Percentiles rank a stretch among this genome's conserved stretches.
Evolutionary conservation across 2,888 invertebrate species (phyloP).

Genomic region (Sturmia bella): DNA sequence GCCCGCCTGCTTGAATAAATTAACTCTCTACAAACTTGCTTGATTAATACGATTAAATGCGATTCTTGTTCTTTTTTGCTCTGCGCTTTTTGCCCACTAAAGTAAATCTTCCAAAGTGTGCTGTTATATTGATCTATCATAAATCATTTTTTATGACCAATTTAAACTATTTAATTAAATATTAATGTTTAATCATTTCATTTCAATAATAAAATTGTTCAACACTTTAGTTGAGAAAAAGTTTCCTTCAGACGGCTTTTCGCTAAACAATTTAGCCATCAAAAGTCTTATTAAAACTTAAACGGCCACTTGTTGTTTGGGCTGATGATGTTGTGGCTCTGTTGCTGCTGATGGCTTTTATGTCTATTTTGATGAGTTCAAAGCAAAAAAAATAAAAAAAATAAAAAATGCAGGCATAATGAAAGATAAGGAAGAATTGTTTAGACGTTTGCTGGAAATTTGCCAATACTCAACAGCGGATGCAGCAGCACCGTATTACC

Average conservation of each 20-base stretch:
- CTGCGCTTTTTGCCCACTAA: no score
- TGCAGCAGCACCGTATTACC: slow-evolving; percentile 62
- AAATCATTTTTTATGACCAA: slow-evolving; percentile 50
- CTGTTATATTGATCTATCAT: slow-evolving; percentile 36
- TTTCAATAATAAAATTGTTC: slow-evolving; percentile 63
- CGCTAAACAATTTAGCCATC: slow-evolving; percentile 65
- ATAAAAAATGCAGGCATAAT: no score
- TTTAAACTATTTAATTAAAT: slow-evolving; percentile 60
- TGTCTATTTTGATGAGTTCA: slow-evolving; percentile 32
- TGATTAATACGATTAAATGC: no score
- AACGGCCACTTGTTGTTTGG: slow-evolving; percentile 28
- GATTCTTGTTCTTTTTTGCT: no score
- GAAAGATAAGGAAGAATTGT: slow-evolving; percentile 7
- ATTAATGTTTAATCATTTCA: slow-evolving; percentile 63
- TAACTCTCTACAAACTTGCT: no score
- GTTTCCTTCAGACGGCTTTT: slow-evolving; percentile 1
- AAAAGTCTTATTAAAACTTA: slow-evolving; percentile 61
- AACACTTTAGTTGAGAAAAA: slow-evolving; percentile 43
- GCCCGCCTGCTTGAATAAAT: slow-evolving; percentile 11
- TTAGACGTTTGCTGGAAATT: slow-evolving; percentile 30
- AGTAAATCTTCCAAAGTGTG: slow-evolving; percentile 12
- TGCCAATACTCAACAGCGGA: slow-evolving; percentile 59
- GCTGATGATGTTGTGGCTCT: not conserved
- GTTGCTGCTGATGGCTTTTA: slow-evolving; percentile 18
- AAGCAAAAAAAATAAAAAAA: not conserved